These are phyloP conservation scores for Sternarchorhynchus goeldii DNA, from an alignment of 2,797 vertebrate genomes.

Conservation along the genomic window DNA sequence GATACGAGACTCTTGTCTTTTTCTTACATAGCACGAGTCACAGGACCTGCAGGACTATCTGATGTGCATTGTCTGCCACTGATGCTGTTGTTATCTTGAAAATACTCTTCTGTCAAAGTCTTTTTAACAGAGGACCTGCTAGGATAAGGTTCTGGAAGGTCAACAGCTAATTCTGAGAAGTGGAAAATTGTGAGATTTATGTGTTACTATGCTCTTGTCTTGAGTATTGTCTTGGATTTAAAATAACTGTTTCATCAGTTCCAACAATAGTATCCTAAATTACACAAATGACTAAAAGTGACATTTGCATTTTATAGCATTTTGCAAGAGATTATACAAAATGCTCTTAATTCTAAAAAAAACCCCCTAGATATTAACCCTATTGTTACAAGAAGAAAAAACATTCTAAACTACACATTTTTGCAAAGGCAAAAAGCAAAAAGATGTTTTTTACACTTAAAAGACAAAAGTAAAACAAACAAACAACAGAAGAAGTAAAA, in stretches of 20 bases:
- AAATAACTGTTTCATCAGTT: not conserved
- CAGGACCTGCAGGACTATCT: slow-evolving; percentile 24
- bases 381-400: not conserved
- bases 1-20: slow-evolving; percentile 13
- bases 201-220: not conserved
- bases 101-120: slow-evolving; percentile 42
- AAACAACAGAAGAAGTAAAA: not conserved
- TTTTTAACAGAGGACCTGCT: slow-evolving; percentile 17
- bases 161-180: slow-evolving; percentile 21
- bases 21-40: slow-evolving; percentile 16
- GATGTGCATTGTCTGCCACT: slow-evolving; percentile 37
- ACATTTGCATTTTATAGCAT: not conserved
- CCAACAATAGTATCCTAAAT: too few relatives aligned
- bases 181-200: slow-evolving; percentile 12
- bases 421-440: not conserved
- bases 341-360: too few relatives aligned
- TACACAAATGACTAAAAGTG: not conserved
- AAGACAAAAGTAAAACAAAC: not conserved
- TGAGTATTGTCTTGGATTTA: not conserved
- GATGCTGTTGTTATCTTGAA: slow-evolving; percentile 48
- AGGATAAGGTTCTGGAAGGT: not conserved
- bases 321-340: not conserved
- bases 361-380: not conserved
- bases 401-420: not conserved
- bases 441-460: too few relatives aligned